Base-by-base conservation (phyloP, 1,140 invertebrate species). In the Cydia fagiglandana region DNA sequence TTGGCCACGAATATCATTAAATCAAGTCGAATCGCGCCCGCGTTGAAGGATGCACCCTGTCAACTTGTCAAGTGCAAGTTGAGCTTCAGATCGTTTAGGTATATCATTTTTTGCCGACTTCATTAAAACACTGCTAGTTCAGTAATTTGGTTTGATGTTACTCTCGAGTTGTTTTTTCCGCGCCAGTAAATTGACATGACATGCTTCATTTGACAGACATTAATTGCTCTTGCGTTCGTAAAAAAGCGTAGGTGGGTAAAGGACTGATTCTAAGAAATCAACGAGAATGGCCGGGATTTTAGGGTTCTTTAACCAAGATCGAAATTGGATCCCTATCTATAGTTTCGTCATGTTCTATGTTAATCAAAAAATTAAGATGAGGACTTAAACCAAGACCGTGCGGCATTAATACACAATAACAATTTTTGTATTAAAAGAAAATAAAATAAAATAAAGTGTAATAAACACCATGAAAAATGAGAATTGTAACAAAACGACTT, bases 161-260 rank as follows among this genome's bases (percentile, higher is more conserved):
- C n/a, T 20, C n/a, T 20, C 17, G 56, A 61, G 17, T 20, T 20
- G n/a, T 61, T 61, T 61, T 53, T 61, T 61, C 56, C 56, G 56
- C 56, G 56, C 56, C 17, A 61, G 56, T 61, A 20, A 20, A 61
- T 20, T 61, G 56, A 61, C 53, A 56, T 56, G 53, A 17, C 53
- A 56, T 56, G 53, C 17, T 17, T 20, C 53, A 56, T 56, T 56
- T 56, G 53, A 20, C 56, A 61, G 56, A 61, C 56, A 61, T 61
- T 61, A 61, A 61, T 61, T 61, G 56, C 56, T 61, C 24, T 61
- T 20, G 56, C 17, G 56, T 61, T 61, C 6, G 56, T 17, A 61
- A 20, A 61, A 7, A 6, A 24, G 56, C 17, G 56, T 61, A 20
- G 56, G 56, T 20, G 56, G 17, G 24, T 61, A 20, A 20, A 61